Evolutionary conservation across 2,113 vertebrate species (phyloP), one percentile per base, ranked within the genome.

Genomic region (Cyanistes caeruleus): DNA sequence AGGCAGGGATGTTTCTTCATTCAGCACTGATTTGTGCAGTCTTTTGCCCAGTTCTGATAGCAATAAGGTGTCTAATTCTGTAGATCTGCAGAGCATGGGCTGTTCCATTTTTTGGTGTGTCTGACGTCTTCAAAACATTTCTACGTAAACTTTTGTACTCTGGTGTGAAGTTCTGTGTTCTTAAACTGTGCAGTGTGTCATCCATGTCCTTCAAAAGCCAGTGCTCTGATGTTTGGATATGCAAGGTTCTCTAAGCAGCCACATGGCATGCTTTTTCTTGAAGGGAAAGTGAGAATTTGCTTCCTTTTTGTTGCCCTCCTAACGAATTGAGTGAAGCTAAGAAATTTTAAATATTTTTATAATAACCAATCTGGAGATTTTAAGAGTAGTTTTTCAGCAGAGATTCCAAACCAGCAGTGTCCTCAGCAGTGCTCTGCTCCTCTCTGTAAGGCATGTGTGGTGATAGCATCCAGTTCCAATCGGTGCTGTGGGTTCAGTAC

Each of bases 401-500:
- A 69, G 33, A 9, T 35, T 64, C 18, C n/a, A 68, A 72, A 53
- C 17, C 16, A 25, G 33, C 10, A 55, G 15, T 73, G 41, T 79
- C 65, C n/a, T 75, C 53, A 76, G 48, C 53, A 35, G 49, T 27
- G 43, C 64, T 33, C 0, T 60, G 35, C 41, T 84, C 55, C 20
- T 4, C 6, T 37, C 35, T 53, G 35, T 10, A 35, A 56, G 49
- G 74, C 27, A 2, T 2, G 5, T 59, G 35, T 77, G 43, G 11
- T 70, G 56, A 20, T 43, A 14, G 8, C 62, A 58, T 35, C 33
- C 17, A 10, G 58, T 60, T 56, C 62, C 3, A 1, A 7, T 22
- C 37, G 11, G 4, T 41, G 19, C 53, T 1, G 0, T 0, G 0
- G 10, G 15, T 53, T 41, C 65, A 20, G 2, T 37, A 3, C 48